phyloP scores from a whole-genome alignment of 1,140 invertebrate genomes.

The Nylanderia fulva region DNA sequence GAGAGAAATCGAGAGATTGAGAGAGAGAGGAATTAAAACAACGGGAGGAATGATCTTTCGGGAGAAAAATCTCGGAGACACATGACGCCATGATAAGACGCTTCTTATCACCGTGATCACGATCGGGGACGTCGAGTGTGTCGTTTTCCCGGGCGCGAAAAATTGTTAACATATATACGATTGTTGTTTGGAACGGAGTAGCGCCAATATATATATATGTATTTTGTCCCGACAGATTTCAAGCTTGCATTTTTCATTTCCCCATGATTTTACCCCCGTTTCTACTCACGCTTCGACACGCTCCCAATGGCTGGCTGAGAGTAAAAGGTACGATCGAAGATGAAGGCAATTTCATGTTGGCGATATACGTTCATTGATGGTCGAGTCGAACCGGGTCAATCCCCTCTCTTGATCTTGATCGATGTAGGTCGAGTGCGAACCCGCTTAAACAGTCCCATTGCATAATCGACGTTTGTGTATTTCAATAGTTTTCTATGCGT shows the following conservation, averaged over 20 bases:
- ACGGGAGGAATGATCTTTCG: background rate
- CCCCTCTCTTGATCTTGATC: slow-evolving; percentile 30
- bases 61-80: slow-evolving; percentile 25
- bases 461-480: slow-evolving; percentile 58
- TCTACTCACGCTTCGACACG: slow-evolving; percentile 3
- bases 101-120: slow-evolving; percentile 46
- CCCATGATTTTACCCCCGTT: slow-evolving; percentile 34
- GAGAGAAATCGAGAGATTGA: too few species aligned
- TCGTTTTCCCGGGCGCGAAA: slow-evolving; percentile 41
- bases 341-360: slow-evolving; percentile 25
- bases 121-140: slow-evolving; percentile 44
- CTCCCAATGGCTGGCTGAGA: slow-evolving; percentile 7
- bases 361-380: slow-evolving; percentile 1
- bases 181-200: background rate
- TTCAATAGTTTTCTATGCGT: slow-evolving; percentile 45
- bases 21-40: slow-evolving; percentile 4
- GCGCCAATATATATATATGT: background rate
- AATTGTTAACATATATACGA: slow-evolving; percentile 19
- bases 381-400: slow-evolving; percentile 13
- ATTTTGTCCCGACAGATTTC: background rate
- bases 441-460: slow-evolving; percentile 22
- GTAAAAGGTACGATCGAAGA: slow-evolving; percentile 22
- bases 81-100: slow-evolving; percentile 55
- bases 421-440: slow-evolving; percentile 33
- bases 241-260: slow-evolving; percentile 31